Conservation (phyloP, 2,888 invertebrate species). For the Netelia virgata region DNA sequence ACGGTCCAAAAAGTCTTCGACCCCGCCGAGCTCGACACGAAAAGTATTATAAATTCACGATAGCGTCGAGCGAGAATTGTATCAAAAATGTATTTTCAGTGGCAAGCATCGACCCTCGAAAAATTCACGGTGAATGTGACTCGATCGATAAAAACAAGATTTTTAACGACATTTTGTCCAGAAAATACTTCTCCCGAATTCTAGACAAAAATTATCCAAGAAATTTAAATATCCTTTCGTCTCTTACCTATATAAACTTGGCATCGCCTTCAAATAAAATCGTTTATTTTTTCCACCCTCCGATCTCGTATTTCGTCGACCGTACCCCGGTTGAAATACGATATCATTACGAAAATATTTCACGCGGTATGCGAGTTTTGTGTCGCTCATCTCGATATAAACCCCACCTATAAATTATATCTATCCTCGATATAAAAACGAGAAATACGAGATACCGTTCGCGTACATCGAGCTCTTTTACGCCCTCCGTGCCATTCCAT, state of each 20-base stretch:
- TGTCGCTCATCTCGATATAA: not conserved
- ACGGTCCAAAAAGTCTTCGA: not conserved
- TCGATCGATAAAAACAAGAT: not conserved
- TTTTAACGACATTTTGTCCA: not conserved
- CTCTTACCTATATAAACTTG: too few relatives aligned
- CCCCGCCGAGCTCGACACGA: not conserved
- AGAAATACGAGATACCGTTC: slow-evolving; percentile 4
- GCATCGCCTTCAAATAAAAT: not conserved
- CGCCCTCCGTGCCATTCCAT: slow-evolving; percentile 36
- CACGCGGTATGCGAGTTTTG: not conserved
- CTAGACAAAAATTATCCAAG: too few relatives aligned
- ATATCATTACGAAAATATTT: not conserved
- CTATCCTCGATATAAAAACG: slow-evolving; percentile 12
- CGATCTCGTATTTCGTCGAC: not conserved
- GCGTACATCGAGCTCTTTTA: slow-evolving; percentile 2
- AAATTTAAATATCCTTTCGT: too few relatives aligned
- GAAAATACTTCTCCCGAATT: too few relatives aligned
- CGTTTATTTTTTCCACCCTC: not conserved
- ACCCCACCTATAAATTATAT: not conserved
- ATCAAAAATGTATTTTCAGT: not conserved
- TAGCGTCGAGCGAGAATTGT: not conserved
- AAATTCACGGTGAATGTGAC: not conserved
- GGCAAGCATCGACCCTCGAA: not conserved
- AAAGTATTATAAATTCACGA: not conserved
- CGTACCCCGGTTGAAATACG: not conserved